These are phyloP conservation scores for Aythya baeri DNA, from an alignment of 2,113 vertebrate genomes.

Conservation along the genomic window DNA sequence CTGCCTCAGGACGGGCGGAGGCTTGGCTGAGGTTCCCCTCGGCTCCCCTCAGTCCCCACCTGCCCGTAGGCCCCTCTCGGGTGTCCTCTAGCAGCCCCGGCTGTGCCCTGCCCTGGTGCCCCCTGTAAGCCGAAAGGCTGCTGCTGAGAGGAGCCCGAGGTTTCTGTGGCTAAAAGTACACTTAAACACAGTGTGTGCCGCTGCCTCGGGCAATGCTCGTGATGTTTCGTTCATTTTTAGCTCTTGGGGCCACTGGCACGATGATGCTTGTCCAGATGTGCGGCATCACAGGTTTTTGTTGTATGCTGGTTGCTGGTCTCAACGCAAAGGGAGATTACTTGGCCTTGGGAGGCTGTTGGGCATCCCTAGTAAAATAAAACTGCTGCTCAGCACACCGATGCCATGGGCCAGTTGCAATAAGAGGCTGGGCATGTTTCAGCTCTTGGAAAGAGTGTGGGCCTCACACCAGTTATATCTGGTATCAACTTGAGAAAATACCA, in stretches of 20 bases:
- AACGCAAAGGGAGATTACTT: fast-evolving
- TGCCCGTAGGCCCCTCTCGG: fast-evolving
- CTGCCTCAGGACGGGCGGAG: too few species aligned
- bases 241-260: fast-evolving
- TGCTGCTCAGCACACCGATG: fast-evolving
- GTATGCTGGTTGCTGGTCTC: not conserved
- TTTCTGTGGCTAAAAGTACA: fast-evolving
- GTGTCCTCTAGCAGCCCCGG: too few species aligned
- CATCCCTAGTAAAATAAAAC: not conserved
- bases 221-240: not conserved
- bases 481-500: not conserved
- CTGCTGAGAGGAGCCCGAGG: fast-evolving
- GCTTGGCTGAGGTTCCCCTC: too few species aligned
- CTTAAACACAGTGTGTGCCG: too few species aligned
- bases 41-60: too few species aligned
- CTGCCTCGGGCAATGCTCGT: too few species aligned
- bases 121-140: not conserved
- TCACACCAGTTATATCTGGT: not conserved
- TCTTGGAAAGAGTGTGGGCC: not conserved
- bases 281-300: not conserved
- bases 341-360: not conserved
- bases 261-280: fast-evolving
- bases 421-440: fast-evolving
- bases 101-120: too few species aligned
- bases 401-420: fast-evolving